Evolutionary conservation across 2,113 vertebrate species (phyloP).

Genomic region (Maccullochella peelii): DNA sequence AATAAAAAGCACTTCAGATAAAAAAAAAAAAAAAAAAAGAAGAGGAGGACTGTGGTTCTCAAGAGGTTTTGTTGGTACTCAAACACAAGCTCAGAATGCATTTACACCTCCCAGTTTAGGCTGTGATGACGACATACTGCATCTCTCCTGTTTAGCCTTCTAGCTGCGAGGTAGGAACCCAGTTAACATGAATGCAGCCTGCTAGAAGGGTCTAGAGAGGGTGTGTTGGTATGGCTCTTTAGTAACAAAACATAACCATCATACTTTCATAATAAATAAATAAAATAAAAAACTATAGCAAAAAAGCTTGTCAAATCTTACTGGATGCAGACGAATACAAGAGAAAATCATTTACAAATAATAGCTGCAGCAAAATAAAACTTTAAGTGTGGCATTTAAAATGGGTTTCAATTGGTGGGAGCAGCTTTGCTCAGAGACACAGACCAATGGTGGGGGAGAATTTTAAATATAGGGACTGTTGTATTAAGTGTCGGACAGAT

Average conservation of each 20-base stretch:
- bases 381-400: conserved; percentile 47
- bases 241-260: conserved; percentile 83
- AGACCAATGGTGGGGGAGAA: conserved; percentile 68
- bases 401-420: conserved; percentile 74
- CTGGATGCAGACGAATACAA: conserved; percentile 89
- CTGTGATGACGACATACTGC: conserved; percentile 16
- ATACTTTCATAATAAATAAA: conserved; percentile 91
- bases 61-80: conserved; percentile 15
- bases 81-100: conserved; percentile 28
- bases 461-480: conserved; percentile 79
- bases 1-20: conserved; percentile 3
- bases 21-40: conserved; percentile 2
- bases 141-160: conserved; percentile 24
- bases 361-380: conserved; percentile 89
- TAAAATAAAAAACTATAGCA: conserved; percentile 72
- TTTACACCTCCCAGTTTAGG: conserved; percentile 26
- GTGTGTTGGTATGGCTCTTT: conserved; percentile 85
- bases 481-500: conserved; percentile 79
- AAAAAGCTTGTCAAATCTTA: conserved; percentile 87
- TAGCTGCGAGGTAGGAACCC: conserved; percentile 40
- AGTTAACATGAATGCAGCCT: conserved; percentile 38
- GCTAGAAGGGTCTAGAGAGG: conserved; percentile 67
- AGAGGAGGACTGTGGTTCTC: conserved; percentile 20
- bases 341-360: conserved; percentile 91
- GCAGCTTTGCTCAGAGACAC: conserved; percentile 83